A percentile compares a stretch with the other conserved stretches of the same genome.
Conservation (phyloP, 2,113 vertebrate genomes). For the Romanogobio albipinnatus region DNA sequence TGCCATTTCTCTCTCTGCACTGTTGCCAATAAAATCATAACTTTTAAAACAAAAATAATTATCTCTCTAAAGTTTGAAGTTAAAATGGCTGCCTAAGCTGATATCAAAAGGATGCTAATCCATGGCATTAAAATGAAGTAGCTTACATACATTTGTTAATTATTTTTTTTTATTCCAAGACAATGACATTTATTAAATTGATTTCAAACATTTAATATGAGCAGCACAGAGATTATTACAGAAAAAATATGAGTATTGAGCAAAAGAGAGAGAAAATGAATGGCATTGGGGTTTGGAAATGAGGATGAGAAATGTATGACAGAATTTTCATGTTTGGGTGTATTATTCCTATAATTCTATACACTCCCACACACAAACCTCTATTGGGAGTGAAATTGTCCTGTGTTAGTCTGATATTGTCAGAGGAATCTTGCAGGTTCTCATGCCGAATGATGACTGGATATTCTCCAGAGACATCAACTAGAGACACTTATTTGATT, state of each 20-base stretch:
- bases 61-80: not conserved
- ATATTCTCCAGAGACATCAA: slow-evolving; percentile 57
- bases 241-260: not conserved
- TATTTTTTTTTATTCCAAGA: not conserved
- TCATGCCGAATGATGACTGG: slow-evolving; percentile 56
- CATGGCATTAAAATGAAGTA: not conserved
- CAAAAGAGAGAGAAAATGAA: not conserved
- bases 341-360: not conserved
- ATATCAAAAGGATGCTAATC: not conserved
- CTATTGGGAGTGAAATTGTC: not conserved
- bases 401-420: not conserved
- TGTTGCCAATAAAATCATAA: not conserved
- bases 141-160: not conserved
- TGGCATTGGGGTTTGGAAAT: not conserved
- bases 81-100: not conserved
- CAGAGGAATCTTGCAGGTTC: slow-evolving; percentile 30
- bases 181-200: too few relatives aligned
- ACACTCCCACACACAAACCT: not conserved
- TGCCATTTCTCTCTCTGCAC: not conserved
- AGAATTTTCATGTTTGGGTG: not conserved
- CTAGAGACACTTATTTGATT: slow-evolving; percentile 64
- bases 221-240: not conserved
- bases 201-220: not conserved
- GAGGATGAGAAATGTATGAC: not conserved
- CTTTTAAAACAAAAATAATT: not conserved